Conservation (phyloP, 2,888 invertebrate genomes). For the Machimus rusticus region DNA sequence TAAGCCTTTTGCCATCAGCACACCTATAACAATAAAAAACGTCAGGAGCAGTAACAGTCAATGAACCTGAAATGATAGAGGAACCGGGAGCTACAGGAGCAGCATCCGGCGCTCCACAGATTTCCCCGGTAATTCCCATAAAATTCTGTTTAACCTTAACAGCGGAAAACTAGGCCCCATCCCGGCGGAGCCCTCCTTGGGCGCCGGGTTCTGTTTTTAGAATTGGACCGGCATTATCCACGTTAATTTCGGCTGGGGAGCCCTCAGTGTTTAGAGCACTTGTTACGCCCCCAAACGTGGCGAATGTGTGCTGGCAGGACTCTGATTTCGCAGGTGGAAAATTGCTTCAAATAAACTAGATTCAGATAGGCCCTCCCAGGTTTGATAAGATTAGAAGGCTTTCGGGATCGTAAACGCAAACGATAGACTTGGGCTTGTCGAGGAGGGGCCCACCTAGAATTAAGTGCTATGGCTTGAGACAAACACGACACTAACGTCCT, state of each 20-base stretch:
- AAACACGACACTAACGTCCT: neutral
- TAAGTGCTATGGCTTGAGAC: neutral
- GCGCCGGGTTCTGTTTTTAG: neutral
- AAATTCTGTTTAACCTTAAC: neutral
- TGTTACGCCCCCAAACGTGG: neutral
- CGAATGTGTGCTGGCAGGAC: neutral
- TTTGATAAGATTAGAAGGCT: neutral
- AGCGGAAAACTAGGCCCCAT: neutral
- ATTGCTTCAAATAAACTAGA: neutral
- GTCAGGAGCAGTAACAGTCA: constrained; percentile 2
- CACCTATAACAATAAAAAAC: constrained; percentile 34
- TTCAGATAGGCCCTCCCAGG: neutral
- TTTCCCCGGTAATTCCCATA: neutral
- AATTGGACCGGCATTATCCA: neutral
- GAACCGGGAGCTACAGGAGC: neutral
- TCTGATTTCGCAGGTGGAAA: neutral
- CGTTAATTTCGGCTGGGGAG: neutral
- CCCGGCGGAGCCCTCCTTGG: neutral
- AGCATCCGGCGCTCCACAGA: neutral
- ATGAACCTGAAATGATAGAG: constrained; percentile 20
- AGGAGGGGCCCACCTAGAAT: neutral
- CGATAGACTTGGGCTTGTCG: neutral
- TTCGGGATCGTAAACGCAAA: neutral
- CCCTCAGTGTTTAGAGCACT: neutral
- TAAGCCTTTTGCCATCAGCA: constrained; percentile 25